Evolutionary conservation across 2,113 vertebrate genomes (phyloP).

Genomic region (Polypterus bichir): DNA sequence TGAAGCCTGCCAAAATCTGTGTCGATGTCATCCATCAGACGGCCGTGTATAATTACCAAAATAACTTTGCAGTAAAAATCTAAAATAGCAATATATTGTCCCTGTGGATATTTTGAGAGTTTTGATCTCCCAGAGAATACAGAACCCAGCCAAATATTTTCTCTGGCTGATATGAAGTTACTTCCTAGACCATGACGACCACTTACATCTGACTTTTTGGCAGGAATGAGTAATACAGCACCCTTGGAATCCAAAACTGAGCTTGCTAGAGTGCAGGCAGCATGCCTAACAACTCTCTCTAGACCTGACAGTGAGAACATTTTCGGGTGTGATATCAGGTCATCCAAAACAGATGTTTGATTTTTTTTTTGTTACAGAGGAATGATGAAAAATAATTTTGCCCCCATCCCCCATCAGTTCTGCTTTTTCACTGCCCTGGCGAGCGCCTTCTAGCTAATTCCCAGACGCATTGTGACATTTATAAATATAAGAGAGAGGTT

Average conservation of each 20-base stretch:
- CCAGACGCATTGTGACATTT: no score
- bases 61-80: background rate
- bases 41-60: background rate
- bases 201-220: background rate
- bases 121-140: conserved; percentile 1
- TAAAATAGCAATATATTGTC: background rate
- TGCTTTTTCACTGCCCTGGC: no score
- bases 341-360: conserved; percentile 7
- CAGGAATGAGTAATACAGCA: background rate
- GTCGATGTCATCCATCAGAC: background rate
- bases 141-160: background rate
- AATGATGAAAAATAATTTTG: no score
- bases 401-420: no score
- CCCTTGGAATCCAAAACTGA: conserved; percentile 10
- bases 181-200: background rate
- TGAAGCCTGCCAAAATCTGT: background rate
- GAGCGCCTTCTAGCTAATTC: no score
- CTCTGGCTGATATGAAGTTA: background rate
- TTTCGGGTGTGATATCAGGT: conserved; percentile 24
- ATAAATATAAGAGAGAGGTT: no score
- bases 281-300: no score
- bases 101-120: background rate
- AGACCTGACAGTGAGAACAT: conserved; percentile 31
- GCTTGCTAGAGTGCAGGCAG: conserved; percentile 19
- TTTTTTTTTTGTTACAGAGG: conserved; percentile 5